These are phyloP conservation scores for Paramormyrops kingsleyae DNA, from an alignment of 2,113 vertebrate species.

Conservation along the genomic window DNA sequence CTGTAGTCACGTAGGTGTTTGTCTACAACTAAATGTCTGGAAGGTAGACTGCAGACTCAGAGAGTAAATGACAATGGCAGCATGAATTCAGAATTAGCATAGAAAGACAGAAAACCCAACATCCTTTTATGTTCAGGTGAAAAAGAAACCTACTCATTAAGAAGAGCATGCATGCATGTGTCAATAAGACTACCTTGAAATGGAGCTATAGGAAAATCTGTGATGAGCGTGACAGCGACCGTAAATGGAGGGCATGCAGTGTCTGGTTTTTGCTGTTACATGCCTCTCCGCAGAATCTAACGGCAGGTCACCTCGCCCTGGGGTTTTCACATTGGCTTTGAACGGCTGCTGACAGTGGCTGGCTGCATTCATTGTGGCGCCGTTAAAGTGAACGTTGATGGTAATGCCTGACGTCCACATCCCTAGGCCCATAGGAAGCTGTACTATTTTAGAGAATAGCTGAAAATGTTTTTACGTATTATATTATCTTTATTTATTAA, in stretches of 20 bases:
- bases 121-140: neutral
- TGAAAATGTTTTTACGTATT: neutral
- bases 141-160: neutral
- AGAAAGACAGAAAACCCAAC: neutral
- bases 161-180: neutral
- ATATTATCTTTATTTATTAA: neutral
- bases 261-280: neutral
- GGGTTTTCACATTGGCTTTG: neutral
- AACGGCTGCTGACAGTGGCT: neutral
- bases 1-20: neutral
- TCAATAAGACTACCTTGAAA: neutral
- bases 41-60: neutral
- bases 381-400: neutral
- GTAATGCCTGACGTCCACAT: neutral
- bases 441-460: neutral
- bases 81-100: neutral
- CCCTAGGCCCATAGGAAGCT: neutral
- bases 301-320: neutral
- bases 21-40: neutral
- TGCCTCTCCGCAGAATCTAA: neutral
- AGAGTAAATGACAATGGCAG: neutral
- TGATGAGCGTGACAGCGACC: neutral
- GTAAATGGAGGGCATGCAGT: neutral
- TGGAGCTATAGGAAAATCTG: neutral
- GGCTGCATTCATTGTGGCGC: neutral